Evolutionary conservation across 2,797 vertebrate genomes (phyloP), one percentile per base, ranked within the genome.

Genomic region (Decapterus maruadsi): DNA sequence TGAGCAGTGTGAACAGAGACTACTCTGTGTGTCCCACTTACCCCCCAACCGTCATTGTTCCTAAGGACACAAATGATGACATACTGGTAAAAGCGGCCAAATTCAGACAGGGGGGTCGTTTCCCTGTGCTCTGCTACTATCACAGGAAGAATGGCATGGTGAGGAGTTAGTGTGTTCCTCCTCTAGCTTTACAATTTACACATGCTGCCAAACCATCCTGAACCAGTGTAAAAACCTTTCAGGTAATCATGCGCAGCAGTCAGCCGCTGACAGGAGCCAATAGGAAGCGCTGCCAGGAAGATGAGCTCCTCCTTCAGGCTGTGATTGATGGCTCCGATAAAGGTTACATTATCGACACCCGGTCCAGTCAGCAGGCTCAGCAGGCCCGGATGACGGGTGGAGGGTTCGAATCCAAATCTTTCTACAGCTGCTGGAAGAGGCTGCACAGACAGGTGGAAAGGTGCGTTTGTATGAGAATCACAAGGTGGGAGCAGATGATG

Each of bases 241-340:
- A 97, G 97, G 96, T 89, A 0, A 95, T 98, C 82, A 90, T 98
- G 77, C 95, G 95, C 71, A 95, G 96, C 90, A 93, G 96, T 81
- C 97, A 98, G 85, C 96, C 96, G 0, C 89, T 97, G 80, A 87
- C 91, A 0, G 96, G 96, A 4, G 94, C 96, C 86, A 96, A 96
- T 77, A 95, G 91, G 68, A 96, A 94, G 81, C 95, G 95, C 29
- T 96, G 96, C 83, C 89, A 7, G 0, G 96, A 97, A 62, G 96
- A 98, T 0, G 96, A 98, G 88, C n/a, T 70, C 26, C 91, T 98
- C 64, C 88, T 97, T 59, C 87, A 90, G 51, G 83, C 89, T 0
- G 91, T 93, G 43, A 94, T 98, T 64, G 92, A 78, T 0, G 75
- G 83, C 1, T 95, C 93, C 0, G 87, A 92, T 5, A 86, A 78